These are phyloP conservation scores for Macrobrachium rosenbergii DNA, from an alignment of 1,140 invertebrate species.

Conservation along the genomic window DNA sequence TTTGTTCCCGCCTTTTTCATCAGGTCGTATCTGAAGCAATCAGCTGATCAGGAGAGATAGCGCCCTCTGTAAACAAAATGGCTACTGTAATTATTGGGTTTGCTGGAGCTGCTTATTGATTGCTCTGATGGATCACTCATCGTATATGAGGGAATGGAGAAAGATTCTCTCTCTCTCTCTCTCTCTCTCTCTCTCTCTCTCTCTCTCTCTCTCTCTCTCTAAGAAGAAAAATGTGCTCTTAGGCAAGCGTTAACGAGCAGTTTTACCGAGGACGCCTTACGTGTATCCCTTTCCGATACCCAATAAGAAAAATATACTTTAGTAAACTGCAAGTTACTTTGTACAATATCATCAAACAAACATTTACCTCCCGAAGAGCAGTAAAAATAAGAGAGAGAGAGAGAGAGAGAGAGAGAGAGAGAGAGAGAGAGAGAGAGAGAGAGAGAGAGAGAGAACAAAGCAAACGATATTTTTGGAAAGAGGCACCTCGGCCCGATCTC, in stretches of 20 bases:
- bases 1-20: slow-evolving; percentile 26
- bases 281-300: too few relatives aligned
- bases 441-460: neutral
- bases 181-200: too few relatives aligned
- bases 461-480: neutral
- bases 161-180: too few relatives aligned
- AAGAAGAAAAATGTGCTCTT: too few relatives aligned
- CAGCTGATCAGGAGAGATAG: slow-evolving; percentile 33
- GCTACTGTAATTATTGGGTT: slow-evolving; percentile 37
- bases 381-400: neutral
- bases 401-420: neutral
- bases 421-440: neutral
- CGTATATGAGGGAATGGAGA: too few relatives aligned
- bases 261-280: neutral
- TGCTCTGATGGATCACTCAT: slow-evolving; percentile 18
- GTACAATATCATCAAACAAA: too few relatives aligned
- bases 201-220: too few relatives aligned
- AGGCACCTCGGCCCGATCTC: neutral
- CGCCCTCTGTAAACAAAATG: slow-evolving; percentile 40
- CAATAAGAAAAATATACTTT: too few relatives aligned
- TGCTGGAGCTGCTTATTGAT: slow-evolving; percentile 12
- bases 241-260: neutral
- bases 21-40: slow-evolving; percentile 29
- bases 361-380: neutral
- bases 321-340: too few relatives aligned